Evolutionary conservation across 2,113 vertebrate genomes (phyloP).

Genomic region (Brevimyrus niger): DNA sequence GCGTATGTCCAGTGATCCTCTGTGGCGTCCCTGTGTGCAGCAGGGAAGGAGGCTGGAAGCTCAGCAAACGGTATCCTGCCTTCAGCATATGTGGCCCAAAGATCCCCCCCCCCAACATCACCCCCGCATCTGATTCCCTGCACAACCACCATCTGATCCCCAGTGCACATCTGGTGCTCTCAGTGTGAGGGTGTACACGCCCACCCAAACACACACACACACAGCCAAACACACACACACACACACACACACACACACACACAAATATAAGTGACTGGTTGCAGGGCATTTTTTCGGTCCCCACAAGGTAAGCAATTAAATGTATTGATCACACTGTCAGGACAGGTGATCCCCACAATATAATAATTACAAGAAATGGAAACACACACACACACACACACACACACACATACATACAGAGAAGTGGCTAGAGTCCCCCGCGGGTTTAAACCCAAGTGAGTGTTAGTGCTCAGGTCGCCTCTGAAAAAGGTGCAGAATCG

Average conservation of each 20-base stretch:
- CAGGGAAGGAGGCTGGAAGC: neutral
- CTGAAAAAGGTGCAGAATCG: neutral
- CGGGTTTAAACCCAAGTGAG: neutral
- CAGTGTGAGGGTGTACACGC: neutral
- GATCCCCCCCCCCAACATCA: neutral
- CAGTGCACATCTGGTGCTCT: conserved; percentile 26
- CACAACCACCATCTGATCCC: conserved; percentile 26
- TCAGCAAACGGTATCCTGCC: neutral
- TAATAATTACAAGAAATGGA: neutral
- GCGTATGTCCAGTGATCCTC: too few species aligned
- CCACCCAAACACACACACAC: neutral
- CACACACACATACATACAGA: neutral
- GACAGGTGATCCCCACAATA: too few species aligned
- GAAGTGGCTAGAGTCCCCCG: neutral
- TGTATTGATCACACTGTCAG: too few species aligned
- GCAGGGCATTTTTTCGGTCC: too few species aligned
- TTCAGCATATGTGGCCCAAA: neutral
- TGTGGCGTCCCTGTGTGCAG: too few species aligned
- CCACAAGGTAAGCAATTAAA: too few species aligned
- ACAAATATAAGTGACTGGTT: neutral
- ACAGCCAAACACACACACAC: neutral
- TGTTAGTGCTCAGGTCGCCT: neutral
- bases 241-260: neutral
- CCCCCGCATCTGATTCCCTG: conserved; percentile 8
- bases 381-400: neutral